Base-by-base conservation (phyloP, 2,113 vertebrate genomes). In the Suncus etruscus region DNA sequence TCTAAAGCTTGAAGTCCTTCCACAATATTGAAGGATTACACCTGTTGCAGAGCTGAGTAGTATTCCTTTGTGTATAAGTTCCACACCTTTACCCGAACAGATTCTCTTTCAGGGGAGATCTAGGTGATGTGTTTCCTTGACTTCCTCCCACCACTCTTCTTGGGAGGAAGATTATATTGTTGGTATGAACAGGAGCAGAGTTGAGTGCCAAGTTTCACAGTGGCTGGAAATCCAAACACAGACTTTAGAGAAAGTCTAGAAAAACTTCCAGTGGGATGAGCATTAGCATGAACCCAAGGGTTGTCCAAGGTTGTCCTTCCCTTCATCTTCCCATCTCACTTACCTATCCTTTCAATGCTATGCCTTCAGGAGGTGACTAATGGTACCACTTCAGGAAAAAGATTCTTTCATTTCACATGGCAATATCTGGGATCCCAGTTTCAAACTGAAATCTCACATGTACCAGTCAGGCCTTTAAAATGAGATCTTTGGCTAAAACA, bases 401-500 rank as follows among this genome's bases (percentile, higher is more conserved):
- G 86, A 72, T 25, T 47, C 86, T 81, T 50, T 31, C 74, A 75
- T 78, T 77, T 83, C 39, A 81, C 39, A 63, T 69, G 82, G 91
- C 94, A 93, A 92, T 92, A 91, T 70, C 72, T 83, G 82, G 81
- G 80, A 95, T 73, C 68, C 85, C 82, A n/a, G 74, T 91, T 76
- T 87, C 45, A 18, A 89, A 80, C 90, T 89, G 10, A 61, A 79
- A 69, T 65, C 47, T 81, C 83, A 72, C 29, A 95, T 77, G 50
- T 68, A 86, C 73, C 45, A 31, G 76, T 80, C 45, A 31, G 76
- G 80, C 89, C 32, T 90, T 74, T 91, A 93, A 91, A 94, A 89
- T 74, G n/a, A 0, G 75, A 76, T 94, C 90, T 95, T 95, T 92
- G 94, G 87, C 92, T 94, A 93, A 96, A 95, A 70, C n/a, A 89